Percentiles rank a stretch among this genome's conserved stretches.
Conservation (phyloP, 2,113 vertebrate species). For the Boleophthalmus pectinirostris region DNA sequence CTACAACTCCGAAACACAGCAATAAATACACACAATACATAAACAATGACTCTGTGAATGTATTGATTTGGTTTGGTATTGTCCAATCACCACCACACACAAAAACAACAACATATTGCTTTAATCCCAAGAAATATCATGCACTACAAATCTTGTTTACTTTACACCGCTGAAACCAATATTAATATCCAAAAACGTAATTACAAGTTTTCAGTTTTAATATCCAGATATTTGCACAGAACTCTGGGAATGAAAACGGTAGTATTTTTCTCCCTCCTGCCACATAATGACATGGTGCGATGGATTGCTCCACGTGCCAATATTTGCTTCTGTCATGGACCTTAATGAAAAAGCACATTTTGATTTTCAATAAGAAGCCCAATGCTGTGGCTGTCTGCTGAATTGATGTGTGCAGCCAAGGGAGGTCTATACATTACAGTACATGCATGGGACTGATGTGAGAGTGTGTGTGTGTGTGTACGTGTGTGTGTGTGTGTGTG, state of each 20-base stretch:
- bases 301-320: slow-evolving; percentile 32
- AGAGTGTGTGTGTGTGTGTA: background rate
- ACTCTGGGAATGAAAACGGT: background rate
- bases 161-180: slow-evolving; percentile 5
- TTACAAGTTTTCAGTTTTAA: background rate
- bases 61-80: background rate
- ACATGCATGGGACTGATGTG: slow-evolving; percentile 25
- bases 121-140: background rate
- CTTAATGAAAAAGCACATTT: slow-evolving; percentile 54
- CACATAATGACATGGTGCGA: slow-evolving; percentile 28
- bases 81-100: background rate
- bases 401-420: slow-evolving; percentile 48
- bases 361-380: slow-evolving; percentile 47
- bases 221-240: slow-evolving; percentile 14
- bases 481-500: background rate
- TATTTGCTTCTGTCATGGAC: slow-evolving; percentile 29
- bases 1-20: background rate
- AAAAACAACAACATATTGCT: background rate
- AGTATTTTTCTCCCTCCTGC: slow-evolving; percentile 16
- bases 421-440: slow-evolving; percentile 20
- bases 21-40: background rate
- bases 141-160: background rate
- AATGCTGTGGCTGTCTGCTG: slow-evolving; percentile 28
- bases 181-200: background rate
- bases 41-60: background rate